Percentiles rank a stretch among this genome's conserved stretches.
phyloP scores from a whole-genome alignment of 2,888 invertebrate species.

The Lamellibrachia columna region DNA sequence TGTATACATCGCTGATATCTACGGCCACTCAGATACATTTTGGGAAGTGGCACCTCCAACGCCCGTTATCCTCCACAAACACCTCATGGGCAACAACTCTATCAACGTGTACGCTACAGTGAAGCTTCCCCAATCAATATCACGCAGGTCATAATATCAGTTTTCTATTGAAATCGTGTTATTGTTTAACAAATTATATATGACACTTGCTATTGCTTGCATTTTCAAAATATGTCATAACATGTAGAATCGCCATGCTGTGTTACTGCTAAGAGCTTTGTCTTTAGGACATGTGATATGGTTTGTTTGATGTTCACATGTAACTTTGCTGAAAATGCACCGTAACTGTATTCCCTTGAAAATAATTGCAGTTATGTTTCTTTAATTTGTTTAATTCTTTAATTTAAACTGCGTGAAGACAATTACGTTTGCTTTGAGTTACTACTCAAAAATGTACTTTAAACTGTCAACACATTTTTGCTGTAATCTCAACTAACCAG shows the following conservation, averaged over 20 bases:
- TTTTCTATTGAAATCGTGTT: too few species aligned
- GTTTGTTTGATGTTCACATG: too few species aligned
- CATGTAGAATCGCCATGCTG: too few species aligned
- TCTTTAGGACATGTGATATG: too few species aligned
- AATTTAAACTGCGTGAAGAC: not conserved
- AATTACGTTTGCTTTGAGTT: not conserved
- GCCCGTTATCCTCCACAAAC: slow-evolving; percentile 61
- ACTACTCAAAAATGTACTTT: not conserved
- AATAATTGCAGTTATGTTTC: not conserved
- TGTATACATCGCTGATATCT: slow-evolving; percentile 82
- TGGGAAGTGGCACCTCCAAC: slow-evolving; percentile 98
- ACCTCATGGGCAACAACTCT: not conserved
- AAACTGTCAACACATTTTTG: too few species aligned
- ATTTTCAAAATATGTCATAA: too few species aligned
- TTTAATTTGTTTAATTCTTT: not conserved
- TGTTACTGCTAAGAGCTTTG: too few species aligned
- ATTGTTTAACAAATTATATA: too few species aligned
- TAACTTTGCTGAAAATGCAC: too few species aligned
- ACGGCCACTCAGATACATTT: slow-evolving; percentile 84
- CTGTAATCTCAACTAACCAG: not conserved
- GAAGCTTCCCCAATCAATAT: not conserved
- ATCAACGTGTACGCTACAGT: not conserved
- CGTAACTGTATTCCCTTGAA: too few species aligned
- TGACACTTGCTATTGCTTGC: too few species aligned
- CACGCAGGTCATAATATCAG: not conserved